phyloP scores from a whole-genome alignment of 2,113 vertebrate species.

The Saccopteryx bilineata region DNA sequence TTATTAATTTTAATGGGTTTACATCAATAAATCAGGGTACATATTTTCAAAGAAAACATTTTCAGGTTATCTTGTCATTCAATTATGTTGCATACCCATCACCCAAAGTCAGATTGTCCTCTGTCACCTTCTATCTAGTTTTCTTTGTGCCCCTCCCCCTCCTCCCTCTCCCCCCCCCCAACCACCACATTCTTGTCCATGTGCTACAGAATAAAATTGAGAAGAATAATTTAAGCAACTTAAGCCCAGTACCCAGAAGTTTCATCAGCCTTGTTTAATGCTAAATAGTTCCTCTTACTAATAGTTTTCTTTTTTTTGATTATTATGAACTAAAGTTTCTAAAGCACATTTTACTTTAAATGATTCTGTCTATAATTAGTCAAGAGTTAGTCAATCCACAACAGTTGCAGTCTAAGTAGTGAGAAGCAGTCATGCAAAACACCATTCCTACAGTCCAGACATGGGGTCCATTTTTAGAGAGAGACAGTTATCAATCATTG shows the following conservation, averaged over 20 bases:
- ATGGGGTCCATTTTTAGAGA: not conserved
- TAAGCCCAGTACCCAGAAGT: rapidly evolving
- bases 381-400: not conserved
- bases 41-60: too few species aligned
- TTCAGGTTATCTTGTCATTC: too few species aligned
- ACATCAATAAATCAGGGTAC: too few species aligned
- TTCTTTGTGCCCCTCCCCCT: too few species aligned
- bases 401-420: not conserved
- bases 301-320: not conserved
- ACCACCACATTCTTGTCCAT: too few species aligned
- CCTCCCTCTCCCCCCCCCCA: too few species aligned
- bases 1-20: too few species aligned
- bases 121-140: too few species aligned
- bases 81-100: too few species aligned
- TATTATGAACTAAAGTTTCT: not conserved
- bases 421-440: not conserved
- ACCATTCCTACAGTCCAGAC: not conserved
- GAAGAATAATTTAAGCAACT: not conserved
- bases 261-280: not conserved
- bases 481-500: not conserved
- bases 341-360: not conserved
- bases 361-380: not conserved
- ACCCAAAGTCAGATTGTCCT: too few species aligned
- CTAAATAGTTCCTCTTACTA: not conserved
- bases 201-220: too few species aligned